These are phyloP conservation scores for Orchestes rusci DNA, from an alignment of 2,888 invertebrate species.

Conservation along the genomic window DNA sequence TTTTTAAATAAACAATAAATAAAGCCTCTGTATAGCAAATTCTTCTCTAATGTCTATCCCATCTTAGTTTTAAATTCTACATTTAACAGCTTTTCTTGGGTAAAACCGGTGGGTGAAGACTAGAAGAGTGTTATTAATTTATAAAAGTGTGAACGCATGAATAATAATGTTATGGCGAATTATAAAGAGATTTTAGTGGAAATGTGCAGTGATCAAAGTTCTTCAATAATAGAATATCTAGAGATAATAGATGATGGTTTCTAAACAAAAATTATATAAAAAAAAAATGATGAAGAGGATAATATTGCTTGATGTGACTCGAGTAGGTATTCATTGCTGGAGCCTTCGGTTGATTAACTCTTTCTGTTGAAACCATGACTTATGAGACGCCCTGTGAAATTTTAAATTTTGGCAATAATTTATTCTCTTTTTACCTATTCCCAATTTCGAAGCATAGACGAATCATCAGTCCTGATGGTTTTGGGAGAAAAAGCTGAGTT, in stretches of 20 bases:
- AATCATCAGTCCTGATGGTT: constrained; percentile 4
- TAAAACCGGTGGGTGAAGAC: no score
- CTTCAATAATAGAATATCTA: constrained; percentile 3
- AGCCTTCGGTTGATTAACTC: no score
- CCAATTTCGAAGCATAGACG: constrained; percentile 1
- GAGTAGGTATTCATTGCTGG: no score
- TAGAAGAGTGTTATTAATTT: neutral
- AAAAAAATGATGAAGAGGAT: constrained; percentile 4
- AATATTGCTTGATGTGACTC: constrained; percentile 2
- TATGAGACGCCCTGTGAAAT: neutral
- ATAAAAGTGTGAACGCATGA: no score
- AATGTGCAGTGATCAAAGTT: constrained; percentile 3
- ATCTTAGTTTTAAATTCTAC: no score
- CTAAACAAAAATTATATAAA: neutral
- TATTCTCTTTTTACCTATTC: constrained; percentile 3
- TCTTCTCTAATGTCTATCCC: no score
- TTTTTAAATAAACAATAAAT: no score
- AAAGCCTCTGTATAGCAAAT: no score
- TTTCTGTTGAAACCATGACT: no score
- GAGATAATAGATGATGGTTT: no score
- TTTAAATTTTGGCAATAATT: constrained; percentile 1
- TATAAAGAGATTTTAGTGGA: constrained; percentile 6
- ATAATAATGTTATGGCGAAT: no score
- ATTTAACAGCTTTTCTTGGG: no score
- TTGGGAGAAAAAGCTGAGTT: constrained; percentile 3